A percentile compares a stretch with the other conserved stretches of the same genome.
phyloP scores from a whole-genome alignment of 1,140 invertebrate genomes.

The Spodoptera frugiperda region DNA sequence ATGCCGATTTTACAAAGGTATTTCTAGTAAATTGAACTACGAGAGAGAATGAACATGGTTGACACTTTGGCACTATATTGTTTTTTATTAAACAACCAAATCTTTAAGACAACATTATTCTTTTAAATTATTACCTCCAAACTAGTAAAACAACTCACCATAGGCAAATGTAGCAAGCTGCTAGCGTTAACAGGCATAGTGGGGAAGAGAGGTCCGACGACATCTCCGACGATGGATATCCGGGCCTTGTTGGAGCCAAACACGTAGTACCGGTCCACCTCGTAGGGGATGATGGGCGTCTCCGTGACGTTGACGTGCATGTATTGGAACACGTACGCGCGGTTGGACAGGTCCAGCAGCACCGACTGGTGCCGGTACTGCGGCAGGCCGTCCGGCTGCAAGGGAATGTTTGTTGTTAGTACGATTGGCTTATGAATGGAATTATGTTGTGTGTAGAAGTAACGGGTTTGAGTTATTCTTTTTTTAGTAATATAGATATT shows the following conservation, averaged over 20 bases:
- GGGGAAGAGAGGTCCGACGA: constrained; percentile 97
- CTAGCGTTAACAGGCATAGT: constrained; percentile 96
- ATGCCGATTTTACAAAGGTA: no score
- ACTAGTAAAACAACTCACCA: constrained; percentile 87
- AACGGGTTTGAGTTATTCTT: neutral
- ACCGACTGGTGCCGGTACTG: constrained; percentile 97
- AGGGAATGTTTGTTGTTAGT: neutral
- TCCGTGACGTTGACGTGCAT: constrained; percentile 98
- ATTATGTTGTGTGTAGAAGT: neutral
- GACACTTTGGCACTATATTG: no score
- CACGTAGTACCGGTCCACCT: constrained; percentile 94
- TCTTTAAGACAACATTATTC: no score
- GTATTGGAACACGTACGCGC: constrained; percentile 97
- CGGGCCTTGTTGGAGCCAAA: constrained; percentile 96
- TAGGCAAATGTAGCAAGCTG: constrained; percentile 92
- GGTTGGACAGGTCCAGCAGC: constrained; percentile 95
- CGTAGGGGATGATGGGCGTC: constrained; percentile 95
- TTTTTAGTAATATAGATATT: neutral
- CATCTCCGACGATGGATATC: constrained; percentile 96
- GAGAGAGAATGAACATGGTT: no score
- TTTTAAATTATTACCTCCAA: no score
- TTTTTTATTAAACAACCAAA: no score
- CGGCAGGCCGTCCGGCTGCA: constrained; percentile 95
- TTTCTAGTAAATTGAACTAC: no score
- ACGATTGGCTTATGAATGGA: neutral